Conservation (phyloP, 2,797 vertebrate species). For the Argentina silus region DNA sequence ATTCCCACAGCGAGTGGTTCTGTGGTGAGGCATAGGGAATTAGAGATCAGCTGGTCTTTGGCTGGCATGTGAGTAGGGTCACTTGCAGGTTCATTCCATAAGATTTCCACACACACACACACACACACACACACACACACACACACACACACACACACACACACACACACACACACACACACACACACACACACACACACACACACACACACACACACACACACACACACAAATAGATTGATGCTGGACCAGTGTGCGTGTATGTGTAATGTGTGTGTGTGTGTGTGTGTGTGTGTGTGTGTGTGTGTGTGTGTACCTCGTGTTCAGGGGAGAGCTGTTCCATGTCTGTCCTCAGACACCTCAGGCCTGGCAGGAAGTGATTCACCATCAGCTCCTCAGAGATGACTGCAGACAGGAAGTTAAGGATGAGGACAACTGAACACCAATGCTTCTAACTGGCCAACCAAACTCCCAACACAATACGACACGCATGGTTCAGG, state of each 20-base stretch:
- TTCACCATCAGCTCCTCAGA: slow-evolving; percentile 98
- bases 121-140: too few relatives aligned
- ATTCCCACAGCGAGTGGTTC: background rate
- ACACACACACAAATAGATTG: slow-evolving; percentile 29
- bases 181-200: too few relatives aligned
- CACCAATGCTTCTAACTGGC: background rate
- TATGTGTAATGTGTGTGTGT: slow-evolving; percentile 31
- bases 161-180: too few relatives aligned
- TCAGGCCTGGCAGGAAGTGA: slow-evolving; percentile 96
- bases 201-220: too few relatives aligned
- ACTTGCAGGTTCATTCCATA: slow-evolving; percentile 30
- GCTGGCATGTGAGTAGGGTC: slow-evolving; percentile 63
- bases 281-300: background rate
- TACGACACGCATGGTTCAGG: too few relatives aligned
- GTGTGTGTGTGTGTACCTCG: slow-evolving; percentile 80
- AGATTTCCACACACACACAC: slow-evolving; percentile 40
- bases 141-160: too few relatives aligned
- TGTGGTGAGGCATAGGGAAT: slow-evolving; percentile 38
- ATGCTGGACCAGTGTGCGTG: slow-evolving; percentile 48
- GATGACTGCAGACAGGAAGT: slow-evolving; percentile 83
- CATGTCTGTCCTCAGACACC: slow-evolving; percentile 95
- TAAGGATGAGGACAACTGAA: slow-evolving; percentile 43
- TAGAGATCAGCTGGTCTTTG: slow-evolving; percentile 69
- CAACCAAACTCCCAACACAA: slow-evolving; percentile 1
- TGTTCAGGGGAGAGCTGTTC: slow-evolving; percentile 98